Base-by-base conservation (phyloP, 2,797 vertebrate genomes). In the Sarcophilus harrisii region DNA sequence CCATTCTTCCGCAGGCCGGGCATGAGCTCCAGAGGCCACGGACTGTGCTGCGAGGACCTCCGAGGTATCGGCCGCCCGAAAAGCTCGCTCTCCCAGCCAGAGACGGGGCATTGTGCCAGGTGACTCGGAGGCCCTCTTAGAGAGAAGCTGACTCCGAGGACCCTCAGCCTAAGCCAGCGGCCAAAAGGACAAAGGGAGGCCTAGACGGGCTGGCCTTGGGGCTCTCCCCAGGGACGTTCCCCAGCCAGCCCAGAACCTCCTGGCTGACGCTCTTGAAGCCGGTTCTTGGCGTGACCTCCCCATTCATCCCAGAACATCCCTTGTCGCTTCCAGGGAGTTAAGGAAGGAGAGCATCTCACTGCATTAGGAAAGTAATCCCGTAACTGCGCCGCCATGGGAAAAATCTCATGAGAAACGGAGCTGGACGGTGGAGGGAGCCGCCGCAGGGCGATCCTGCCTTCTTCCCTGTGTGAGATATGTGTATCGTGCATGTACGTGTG, bases 1-100 rank as follows among this genome's bases (percentile, higher is more conserved):
- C 73, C 92, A 90, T 95, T 96, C 90, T 94, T 91, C 93, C 92
- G 57, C 54, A 57, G 62, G 57, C 49, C 95, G 91, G 91, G 32
- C 94, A 24, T 55, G 94, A 96, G 55, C 57, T 96, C 89, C 94
- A 95, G 92, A 96, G 81, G 91, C 49, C 1, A 1, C 60, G 54
- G 55, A 87, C 89, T 90, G n/a, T 45, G 89, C 73, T 54, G n/a
- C 28, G 0, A 5, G 30, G 38, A 89, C 45, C 55, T 95, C 38
- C 93, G 95, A 92, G 91, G 57, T 93, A 21, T 73, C 32, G 27
- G 55, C 58, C 27, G 32, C 58, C 28, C 91, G 5, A 38, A 55
- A 58, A 58, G 49, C 0, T 18, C 29, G 49, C n/a, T 45, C 30
- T 62, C 92, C 92, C 87, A 58, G 58, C 87, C 90, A 14, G 27